Evolutionary conservation across 2,113 vertebrate species (phyloP), one percentile per base, ranked within the genome.

Genomic region (Mormoops blainvillei): DNA sequence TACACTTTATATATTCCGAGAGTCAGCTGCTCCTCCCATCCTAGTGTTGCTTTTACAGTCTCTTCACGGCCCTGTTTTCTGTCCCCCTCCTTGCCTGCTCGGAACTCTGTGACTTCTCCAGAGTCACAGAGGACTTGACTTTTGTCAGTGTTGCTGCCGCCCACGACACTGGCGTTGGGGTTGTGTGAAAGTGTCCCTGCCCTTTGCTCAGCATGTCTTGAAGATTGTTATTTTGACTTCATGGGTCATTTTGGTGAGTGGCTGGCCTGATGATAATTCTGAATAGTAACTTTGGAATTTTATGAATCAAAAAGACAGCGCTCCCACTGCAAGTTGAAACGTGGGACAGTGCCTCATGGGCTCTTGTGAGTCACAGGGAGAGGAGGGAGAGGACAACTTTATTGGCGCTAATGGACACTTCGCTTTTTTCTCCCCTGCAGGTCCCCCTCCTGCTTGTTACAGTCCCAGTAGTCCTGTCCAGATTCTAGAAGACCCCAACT

Each of bases 401-500:
- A 3, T 43, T 91, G 86, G 50, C 80, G 56, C 84, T 97, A 63
- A 96, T 9, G 41, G 19, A 36, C 0, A 0, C 89, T 85, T 5
- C 14, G 45, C 41, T 97, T 95, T 91, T 77, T 87, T 77, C 38
- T 89, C 97, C 5, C 36, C 91, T 98, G 73, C 94, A 99, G 99
- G 98, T 76, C 97, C 97, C 80, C 93, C 98, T 87, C 94, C 98
- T 63, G 93, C 96, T 38, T 98, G 98, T 94, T 98, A 98, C 84
- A 98, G 98, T 63, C 94, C 98, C 84, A 97, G 97, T 56, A 98
- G 97, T 80, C 98, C 98, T 0, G 82, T 77, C 70, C 98, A 97
- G 63, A 61, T 98, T 33, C 97, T 98, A 85, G 98, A 98, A 91
- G 98, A 98, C 14, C 16, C 97, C 63, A 92, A 45, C 92, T 98